Evolutionary conservation across 2,797 vertebrate species (phyloP).

Genomic region (Sebastolobus altivelis): DNA sequence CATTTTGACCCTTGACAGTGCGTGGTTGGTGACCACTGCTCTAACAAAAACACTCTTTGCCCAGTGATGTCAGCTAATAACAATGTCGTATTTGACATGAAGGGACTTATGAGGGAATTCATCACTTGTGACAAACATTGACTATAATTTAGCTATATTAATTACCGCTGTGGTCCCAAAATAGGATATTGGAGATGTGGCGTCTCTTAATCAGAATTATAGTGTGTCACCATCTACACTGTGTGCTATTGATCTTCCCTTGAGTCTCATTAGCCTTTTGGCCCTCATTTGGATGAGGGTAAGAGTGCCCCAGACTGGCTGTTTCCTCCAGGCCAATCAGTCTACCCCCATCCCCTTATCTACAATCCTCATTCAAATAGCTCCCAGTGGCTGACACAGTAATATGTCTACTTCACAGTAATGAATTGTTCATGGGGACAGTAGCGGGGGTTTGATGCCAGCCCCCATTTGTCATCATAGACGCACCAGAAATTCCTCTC

Average conservation of each 20-base stretch:
- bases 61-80: no score
- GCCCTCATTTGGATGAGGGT: conserved; percentile 51
- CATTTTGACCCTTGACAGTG: background rate
- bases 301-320: conserved; percentile 43
- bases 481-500: conserved; percentile 45
- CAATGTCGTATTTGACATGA: conserved; percentile 5
- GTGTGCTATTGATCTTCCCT: conserved; percentile 54
- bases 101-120: background rate
- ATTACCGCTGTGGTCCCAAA: conserved; percentile 24
- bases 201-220: conserved; percentile 43
- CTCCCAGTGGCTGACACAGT: conserved; percentile 55
- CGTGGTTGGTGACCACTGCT: background rate
- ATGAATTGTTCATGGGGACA: conserved; percentile 63
- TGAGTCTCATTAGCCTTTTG: conserved; percentile 60
- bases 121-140: conserved; percentile 14
- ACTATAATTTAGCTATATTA: conserved; percentile 23
- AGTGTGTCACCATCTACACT: conserved; percentile 37
- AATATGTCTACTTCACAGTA: conserved; percentile 67
- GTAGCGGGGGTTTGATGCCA: conserved; percentile 38
- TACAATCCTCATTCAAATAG: conserved; percentile 54
- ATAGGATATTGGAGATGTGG: conserved; percentile 22
- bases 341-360: conserved; percentile 42
- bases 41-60: background rate
- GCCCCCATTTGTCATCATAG: conserved; percentile 65
- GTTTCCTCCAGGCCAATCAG: conserved; percentile 49